Conservation (phyloP, 2,888 invertebrate genomes). For the Brachyopa scutellaris region DNA sequence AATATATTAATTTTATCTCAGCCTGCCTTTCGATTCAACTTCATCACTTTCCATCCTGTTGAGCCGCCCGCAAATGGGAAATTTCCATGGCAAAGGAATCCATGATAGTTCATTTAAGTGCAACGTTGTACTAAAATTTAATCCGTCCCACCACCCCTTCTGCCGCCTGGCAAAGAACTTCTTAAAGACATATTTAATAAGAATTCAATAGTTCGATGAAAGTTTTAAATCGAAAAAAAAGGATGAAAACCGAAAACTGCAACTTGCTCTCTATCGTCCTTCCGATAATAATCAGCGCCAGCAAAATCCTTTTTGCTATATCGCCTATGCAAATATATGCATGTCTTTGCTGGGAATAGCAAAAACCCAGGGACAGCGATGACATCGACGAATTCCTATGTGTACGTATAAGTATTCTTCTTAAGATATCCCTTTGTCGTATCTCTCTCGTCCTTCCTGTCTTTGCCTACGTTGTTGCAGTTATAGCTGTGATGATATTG, state of each 20-base stretch:
- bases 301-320: slow-evolving; percentile 14
- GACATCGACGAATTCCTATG: slow-evolving; percentile 36
- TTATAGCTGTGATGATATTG: slow-evolving; percentile 57
- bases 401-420: background rate
- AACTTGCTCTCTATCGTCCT: slow-evolving; percentile 46
- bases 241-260: slow-evolving; percentile 54
- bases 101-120: slow-evolving; percentile 43
- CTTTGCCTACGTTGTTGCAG: slow-evolving; percentile 29
- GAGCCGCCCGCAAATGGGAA: slow-evolving; percentile 15
- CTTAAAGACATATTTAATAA: slow-evolving; percentile 38
- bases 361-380: slow-evolving; percentile 48
- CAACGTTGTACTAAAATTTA: background rate
- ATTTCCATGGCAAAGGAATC: slow-evolving; percentile 48
- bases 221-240: slow-evolving; percentile 37
- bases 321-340: slow-evolving; percentile 58
- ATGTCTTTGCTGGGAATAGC: slow-evolving; percentile 9
- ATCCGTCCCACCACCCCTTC: no score
- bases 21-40: background rate
- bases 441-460: background rate
- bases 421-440: slow-evolving; percentile 21
- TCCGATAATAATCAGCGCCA: slow-evolving; percentile 47
- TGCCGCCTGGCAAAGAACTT: background rate
- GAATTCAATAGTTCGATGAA: slow-evolving; percentile 62
- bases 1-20: slow-evolving; percentile 39
- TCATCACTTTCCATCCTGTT: slow-evolving; percentile 1